These are phyloP conservation scores for Sialia sialis DNA, from an alignment of 2,113 vertebrate species.

Conservation along the genomic window DNA sequence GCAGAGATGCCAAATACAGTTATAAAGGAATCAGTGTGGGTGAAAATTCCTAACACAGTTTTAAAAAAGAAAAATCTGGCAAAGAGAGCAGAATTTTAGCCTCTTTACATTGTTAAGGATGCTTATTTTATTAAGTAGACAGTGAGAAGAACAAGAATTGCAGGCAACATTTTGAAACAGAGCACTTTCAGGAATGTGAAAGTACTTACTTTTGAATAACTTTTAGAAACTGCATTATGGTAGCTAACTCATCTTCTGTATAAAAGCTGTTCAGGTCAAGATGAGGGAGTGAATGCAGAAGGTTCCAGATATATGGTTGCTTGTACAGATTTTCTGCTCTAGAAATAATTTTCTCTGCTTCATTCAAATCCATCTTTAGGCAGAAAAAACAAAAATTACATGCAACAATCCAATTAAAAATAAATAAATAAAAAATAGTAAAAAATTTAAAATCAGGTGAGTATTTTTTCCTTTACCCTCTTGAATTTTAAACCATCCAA, in stretches of 20 bases:
- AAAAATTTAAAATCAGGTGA: no score
- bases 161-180: background rate
- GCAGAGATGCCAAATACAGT: background rate
- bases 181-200: background rate
- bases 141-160: background rate
- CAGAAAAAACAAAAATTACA: background rate
- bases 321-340: constrained; percentile 62
- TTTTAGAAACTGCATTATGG: background rate
- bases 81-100: background rate
- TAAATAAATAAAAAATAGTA: no score
- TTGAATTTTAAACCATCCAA: background rate
- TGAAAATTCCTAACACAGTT: background rate
- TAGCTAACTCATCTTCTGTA: background rate
- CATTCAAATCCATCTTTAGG: constrained; percentile 63
- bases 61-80: background rate
- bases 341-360: constrained; percentile 57
- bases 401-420: background rate
- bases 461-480: background rate
- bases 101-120: background rate
- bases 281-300: constrained; percentile 41
- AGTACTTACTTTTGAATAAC: constrained; percentile 50
- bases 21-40: background rate
- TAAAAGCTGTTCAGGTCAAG: background rate
- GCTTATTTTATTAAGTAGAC: background rate
- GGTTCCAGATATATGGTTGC: constrained; percentile 65